phyloP scores from a whole-genome alignment of 2,797 vertebrate genomes.

The Numenius phaeopus region DNA sequence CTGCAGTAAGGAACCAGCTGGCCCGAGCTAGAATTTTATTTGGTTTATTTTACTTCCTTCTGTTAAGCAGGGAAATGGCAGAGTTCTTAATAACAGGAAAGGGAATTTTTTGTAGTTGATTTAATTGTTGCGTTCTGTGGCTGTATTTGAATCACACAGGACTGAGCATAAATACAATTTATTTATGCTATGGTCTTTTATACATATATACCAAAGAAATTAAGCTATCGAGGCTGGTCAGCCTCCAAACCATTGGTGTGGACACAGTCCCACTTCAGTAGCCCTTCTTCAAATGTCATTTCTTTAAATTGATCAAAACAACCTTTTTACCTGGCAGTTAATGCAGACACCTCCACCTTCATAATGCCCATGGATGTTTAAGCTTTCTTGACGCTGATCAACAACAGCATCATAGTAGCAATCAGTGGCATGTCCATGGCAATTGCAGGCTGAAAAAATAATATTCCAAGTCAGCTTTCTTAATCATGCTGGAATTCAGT shows the following conservation, averaged over 20 bases:
- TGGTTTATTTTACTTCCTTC: constrained; percentile 4
- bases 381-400: constrained; percentile 85
- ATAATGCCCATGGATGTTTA: constrained; percentile 87
- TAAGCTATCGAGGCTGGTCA: neutral
- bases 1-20: neutral
- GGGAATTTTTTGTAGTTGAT: neutral
- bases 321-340: constrained; percentile 90
- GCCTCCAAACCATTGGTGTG: neutral
- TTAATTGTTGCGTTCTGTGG: neutral
- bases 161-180: neutral
- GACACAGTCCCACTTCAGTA: neutral
- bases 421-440: constrained; percentile 90
- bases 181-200: too few relatives aligned
- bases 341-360: constrained; percentile 94
- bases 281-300: neutral
- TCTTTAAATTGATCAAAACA: neutral
- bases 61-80: neutral
- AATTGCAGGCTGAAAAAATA: constrained; percentile 89
- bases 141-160: neutral
- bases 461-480: constrained; percentile 16
- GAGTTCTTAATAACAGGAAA: neutral
- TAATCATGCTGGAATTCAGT: neutral
- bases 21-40: neutral
- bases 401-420: constrained; percentile 92
- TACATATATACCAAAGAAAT: neutral